Percentiles rank a stretch among this genome's conserved stretches.
phyloP scores from a whole-genome alignment of 1,140 invertebrate genomes.

The Pseudomyrmex dendroicus region DNA sequence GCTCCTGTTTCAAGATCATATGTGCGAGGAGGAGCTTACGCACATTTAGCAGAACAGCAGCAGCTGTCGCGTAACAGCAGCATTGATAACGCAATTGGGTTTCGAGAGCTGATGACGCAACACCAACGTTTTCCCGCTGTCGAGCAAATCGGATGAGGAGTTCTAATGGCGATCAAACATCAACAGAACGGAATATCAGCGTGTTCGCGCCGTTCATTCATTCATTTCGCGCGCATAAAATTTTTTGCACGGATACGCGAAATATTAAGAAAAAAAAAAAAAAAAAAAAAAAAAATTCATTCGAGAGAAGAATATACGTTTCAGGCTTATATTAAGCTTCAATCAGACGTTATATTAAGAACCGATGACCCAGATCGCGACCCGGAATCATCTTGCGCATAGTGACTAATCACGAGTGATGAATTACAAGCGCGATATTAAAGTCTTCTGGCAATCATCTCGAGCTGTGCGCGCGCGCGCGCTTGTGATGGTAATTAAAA shows the following conservation, averaged over 20 bases:
- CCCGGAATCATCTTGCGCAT: constrained; percentile 34
- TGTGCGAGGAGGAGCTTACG: constrained; percentile 10
- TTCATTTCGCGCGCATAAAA: background rate
- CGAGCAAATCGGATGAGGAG: too few species aligned
- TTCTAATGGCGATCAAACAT: background rate
- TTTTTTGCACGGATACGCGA: background rate
- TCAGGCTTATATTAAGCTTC: too few species aligned
- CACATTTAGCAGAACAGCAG: constrained; percentile 29
- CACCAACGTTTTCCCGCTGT: background rate
- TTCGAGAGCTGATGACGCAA: constrained; percentile 58
- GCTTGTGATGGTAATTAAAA: constrained; percentile 35
- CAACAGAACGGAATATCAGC: background rate
- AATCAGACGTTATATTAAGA: constrained; percentile 55
- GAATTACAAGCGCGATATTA: constrained; percentile 1
- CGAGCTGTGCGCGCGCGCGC: background rate
- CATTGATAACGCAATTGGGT: constrained; percentile 69
- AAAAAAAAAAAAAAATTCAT: background rate
- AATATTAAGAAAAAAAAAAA: background rate
- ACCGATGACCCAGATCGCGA: constrained; percentile 63
- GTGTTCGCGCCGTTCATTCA: too few species aligned
- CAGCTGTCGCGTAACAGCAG: constrained; percentile 61
- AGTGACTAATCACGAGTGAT: constrained; percentile 57
- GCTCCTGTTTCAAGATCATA: constrained; percentile 46
- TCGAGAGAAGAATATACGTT: constrained; percentile 27
- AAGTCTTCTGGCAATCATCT: constrained; percentile 26